Conservation (phyloP, 1,140 invertebrate genomes). For the Aphis craccivora region DNA sequence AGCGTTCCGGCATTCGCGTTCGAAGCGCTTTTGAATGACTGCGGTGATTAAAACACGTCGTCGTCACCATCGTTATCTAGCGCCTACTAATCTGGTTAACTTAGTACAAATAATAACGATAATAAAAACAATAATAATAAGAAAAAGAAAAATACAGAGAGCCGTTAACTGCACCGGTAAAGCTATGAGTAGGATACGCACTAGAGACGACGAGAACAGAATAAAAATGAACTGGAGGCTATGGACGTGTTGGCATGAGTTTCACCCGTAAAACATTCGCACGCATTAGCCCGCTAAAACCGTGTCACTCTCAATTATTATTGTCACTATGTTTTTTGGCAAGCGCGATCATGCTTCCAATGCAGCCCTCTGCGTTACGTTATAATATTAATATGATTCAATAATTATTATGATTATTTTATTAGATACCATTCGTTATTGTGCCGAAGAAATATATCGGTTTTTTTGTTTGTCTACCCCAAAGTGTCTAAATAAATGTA, state of each 20-base stretch:
- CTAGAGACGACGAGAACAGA: not conserved
- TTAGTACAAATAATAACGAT: slow-evolving; percentile 1
- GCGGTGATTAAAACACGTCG: slow-evolving; percentile 26
- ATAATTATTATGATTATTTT: not conserved
- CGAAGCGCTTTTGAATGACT: not conserved
- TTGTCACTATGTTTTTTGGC: not conserved
- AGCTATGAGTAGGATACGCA: no score
- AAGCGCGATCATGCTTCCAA: no score
- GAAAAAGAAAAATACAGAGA: not conserved
- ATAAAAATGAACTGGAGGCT: slow-evolving; percentile 17
- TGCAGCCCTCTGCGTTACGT: not conserved
- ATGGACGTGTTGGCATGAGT: not conserved
- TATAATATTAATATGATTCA: not conserved
- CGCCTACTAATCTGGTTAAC: not conserved
- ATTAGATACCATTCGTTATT: no score
- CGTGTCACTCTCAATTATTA: not conserved
- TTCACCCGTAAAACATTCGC: not conserved
- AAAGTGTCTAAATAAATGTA: not conserved
- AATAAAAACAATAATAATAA: not conserved
- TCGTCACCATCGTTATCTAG: not conserved
- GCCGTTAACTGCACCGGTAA: not conserved
- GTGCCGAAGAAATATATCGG: not conserved
- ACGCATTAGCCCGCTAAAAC: not conserved
- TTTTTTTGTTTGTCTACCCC: not conserved
- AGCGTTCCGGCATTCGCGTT: not conserved